Percentiles rank a stretch among this genome's conserved stretches.
Evolutionary conservation across 1,140 invertebrate genomes (phyloP).

Genomic region (Andricus grossulariae): DNA sequence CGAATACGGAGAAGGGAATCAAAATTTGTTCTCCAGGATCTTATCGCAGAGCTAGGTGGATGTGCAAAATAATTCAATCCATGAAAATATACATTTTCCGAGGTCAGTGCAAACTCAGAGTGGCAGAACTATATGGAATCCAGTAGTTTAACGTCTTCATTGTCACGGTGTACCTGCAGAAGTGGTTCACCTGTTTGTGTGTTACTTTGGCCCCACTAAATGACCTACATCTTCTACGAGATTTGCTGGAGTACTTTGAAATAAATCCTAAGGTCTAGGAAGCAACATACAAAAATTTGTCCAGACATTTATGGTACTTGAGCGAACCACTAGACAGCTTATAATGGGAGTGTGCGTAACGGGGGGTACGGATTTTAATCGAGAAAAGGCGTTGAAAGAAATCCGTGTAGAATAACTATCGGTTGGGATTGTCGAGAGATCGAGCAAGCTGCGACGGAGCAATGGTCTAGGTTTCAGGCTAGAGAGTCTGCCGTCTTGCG

Average conservation of each 20-base stretch:
- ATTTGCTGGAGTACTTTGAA: conserved; percentile 20
- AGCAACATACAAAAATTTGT: too few species aligned
- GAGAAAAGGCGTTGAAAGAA: too few species aligned
- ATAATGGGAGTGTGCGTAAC: too few species aligned
- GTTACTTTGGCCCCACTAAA: conserved; percentile 46
- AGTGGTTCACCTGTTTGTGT: conserved; percentile 30
- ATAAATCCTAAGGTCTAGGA: neutral
- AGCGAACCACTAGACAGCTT: too few species aligned
- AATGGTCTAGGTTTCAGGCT: too few species aligned
- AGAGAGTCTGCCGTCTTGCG: too few species aligned
- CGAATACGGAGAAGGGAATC: conserved; percentile 58
- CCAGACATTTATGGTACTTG: too few species aligned
- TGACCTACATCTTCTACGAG: conserved; percentile 42
- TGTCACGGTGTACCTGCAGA: conserved; percentile 33
- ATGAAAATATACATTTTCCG: conserved; percentile 60
- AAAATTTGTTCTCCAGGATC: conserved; percentile 63
- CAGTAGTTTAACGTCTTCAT: conserved; percentile 35
- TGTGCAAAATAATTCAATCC: conserved; percentile 65
- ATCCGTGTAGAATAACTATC: too few species aligned
- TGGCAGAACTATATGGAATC: neutral
- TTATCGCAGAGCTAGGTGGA: conserved; percentile 64
- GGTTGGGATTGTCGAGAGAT: too few species aligned
- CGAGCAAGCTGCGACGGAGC: too few species aligned
- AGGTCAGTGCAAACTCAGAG: neutral
- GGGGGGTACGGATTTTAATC: too few species aligned